Base-by-base conservation (phyloP, 2,888 invertebrate genomes). In the Ectemnius continuus region DNA sequence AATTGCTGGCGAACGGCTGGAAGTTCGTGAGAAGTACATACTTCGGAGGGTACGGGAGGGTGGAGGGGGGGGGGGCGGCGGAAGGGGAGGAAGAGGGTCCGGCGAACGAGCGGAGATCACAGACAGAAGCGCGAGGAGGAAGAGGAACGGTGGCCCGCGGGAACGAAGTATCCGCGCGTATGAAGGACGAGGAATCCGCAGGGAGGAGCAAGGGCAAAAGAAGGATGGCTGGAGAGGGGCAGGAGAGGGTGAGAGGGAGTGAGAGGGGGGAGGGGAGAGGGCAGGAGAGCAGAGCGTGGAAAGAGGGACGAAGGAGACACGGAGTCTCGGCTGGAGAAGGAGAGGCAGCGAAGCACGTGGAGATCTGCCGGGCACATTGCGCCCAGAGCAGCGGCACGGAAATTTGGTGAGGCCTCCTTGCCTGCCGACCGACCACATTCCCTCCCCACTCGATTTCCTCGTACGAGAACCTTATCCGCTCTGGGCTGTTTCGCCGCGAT, bases 401-500 rank as follows among this genome's bases (percentile, higher is more conserved):
- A 86, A 87, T 85, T 87, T 88, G 80, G 84, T 79, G 82, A 83
- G 84, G 84, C 84, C 82, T 84, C 80, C 82, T 84, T 78, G 71
- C 84, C 83, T 86, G 85, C 86, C 84, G 85, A 87, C 86, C 86
- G 87, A 89, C 89, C 89, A 85, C 89, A 89, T 89, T 89, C 89
- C 84, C 85, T 87, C 88, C 89, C 89, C 86, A 82, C 88, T 81
- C 75, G 74, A 79, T 85, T 82, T 84, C 76, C 77, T 78, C 84
- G 75, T 81, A 78, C 76, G 76, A 82, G 84, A 84, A 83, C 85
- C 83, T 84, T 84, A 84, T 84, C 81, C 85, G 81, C 85, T 36
- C 74, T 72, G 82, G 36, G 76, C 67, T 78, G 74, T 83, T 82
- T 84, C 80, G 73, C 61, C 72, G 61, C 76, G 82, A 71, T 75